Evolutionary conservation across 2,113 vertebrate species (phyloP).

Genomic region (Neofelis nebulosa): DNA sequence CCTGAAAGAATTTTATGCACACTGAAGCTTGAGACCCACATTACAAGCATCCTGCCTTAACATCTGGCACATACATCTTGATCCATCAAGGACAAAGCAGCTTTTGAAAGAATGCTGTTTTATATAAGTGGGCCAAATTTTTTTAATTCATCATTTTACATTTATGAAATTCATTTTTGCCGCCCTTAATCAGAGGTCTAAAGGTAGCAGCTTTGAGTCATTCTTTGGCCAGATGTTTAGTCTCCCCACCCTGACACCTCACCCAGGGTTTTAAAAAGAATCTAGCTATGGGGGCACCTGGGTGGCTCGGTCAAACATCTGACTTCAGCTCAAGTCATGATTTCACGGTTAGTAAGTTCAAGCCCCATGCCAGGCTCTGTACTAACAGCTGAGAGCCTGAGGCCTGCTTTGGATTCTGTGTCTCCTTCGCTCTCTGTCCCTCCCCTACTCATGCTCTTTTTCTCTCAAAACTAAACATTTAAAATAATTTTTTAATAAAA

Average conservation of each 20-base stretch:
- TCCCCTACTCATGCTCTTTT: no score
- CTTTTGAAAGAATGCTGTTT: background rate
- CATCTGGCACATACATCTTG: background rate
- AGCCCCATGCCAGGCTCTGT: no score
- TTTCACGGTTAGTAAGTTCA: no score
- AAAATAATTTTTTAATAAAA: no score
- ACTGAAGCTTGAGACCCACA: background rate
- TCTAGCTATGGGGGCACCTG: background rate
- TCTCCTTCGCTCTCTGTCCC: no score
- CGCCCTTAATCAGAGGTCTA: background rate
- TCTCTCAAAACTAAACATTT: no score
- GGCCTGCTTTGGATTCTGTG: no score
- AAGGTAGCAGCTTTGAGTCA: background rate
- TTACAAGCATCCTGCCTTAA: background rate
- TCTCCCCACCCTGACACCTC: background rate
- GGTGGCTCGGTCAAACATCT: no score
- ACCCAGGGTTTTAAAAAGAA: background rate
- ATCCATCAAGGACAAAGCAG: background rate
- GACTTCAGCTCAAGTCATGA: no score
- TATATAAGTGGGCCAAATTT: background rate
- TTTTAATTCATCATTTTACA: constrained; percentile 22
- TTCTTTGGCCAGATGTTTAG: background rate
- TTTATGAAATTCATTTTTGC: constrained; percentile 24
- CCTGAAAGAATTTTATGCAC: background rate
- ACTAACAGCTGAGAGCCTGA: no score